These are phyloP conservation scores for Poliocrania exsul DNA, from an alignment of 2,797 vertebrate species.

Conservation along the genomic window DNA sequence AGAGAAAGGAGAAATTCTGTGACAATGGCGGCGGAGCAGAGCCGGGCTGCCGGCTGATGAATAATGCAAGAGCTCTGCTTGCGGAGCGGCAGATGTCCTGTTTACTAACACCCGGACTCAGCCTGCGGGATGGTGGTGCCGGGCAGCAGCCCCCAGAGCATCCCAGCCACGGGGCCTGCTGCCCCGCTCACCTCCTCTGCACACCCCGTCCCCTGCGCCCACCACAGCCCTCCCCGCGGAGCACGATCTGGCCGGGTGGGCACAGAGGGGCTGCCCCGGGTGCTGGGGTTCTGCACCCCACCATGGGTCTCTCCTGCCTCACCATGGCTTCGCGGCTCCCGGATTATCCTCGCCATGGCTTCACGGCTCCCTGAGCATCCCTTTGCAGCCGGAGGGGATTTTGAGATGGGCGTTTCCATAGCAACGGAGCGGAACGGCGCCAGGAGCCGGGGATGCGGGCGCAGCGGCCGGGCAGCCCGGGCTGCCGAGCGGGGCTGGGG, in stretches of 20 bases:
- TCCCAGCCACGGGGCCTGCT: background rate
- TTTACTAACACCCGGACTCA: background rate
- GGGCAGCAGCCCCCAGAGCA: background rate
- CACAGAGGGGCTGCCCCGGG: background rate
- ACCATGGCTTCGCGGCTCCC: background rate
- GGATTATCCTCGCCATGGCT: background rate
- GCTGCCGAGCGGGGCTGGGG: background rate
- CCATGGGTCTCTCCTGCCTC: background rate
- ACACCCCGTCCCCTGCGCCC: fast-evolving
- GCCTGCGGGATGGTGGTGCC: background rate
- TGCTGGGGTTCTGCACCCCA: background rate
- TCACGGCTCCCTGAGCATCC: constrained; percentile 11
- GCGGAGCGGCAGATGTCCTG: background rate
- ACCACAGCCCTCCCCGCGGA: background rate
- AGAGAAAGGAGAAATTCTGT: background rate
- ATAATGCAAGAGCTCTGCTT: constrained; percentile 3
- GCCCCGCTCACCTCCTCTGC: fast-evolving
- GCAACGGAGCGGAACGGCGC: constrained; percentile 22
- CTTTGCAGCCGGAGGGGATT: background rate
- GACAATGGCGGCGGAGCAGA: constrained; percentile 14
- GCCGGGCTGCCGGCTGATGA: constrained; percentile 27
- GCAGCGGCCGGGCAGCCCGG: background rate
- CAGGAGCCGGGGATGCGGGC: background rate
- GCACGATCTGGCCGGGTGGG: background rate
- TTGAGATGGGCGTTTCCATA: constrained; percentile 19